Evolutionary conservation across 2,113 vertebrate genomes (phyloP), one percentile per base, ranked within the genome.

Genomic region (Motacilla alba): DNA sequence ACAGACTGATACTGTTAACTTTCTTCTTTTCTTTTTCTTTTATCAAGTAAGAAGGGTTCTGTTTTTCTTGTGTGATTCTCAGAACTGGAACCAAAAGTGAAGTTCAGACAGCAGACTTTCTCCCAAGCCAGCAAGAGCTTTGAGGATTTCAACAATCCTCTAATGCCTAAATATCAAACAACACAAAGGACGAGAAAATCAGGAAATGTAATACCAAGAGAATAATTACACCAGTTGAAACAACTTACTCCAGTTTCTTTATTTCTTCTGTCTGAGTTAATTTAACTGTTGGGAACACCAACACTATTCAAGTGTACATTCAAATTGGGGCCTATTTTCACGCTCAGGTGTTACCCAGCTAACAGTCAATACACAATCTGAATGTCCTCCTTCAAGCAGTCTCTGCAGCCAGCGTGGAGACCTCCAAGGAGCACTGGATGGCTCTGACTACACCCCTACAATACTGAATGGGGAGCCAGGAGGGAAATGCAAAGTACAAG

Each of bases 201-300:
- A 92, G 83, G 80, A 94, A 94, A 79, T 81, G 58, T 84, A 84
- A 87, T 37, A 84, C 44, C 37, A 86, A 62, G 33, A 18, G 49
- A 89, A 63, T 82, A 92, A 93, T 92, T 93, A 81, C 35, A 92
- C 49, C 37, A 88, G 90, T 77, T 70, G 49, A 93, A 96, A 77
- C 75, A 90, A 85, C 41, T 87, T 56, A 74, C 21, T 70, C 13
- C 26, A 7, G 13, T 93, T 80, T 94, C 67, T 74, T 89, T 93
- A 74, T 23, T 88, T 43, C 46, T 83, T 79, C 64, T 94, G 59
- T n/a, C 59, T 55, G 17, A 46, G 41, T 41, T 88, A 87, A 87
- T 89, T 64, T 77, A 84, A 79, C 44, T 50, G 30, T 18, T 77
- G 47, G 33, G 60, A 95, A 85, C 39, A 70, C 30, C 73, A 81